Conservation (phyloP, 2,888 invertebrate species). For the Cerceris ruficornis region DNA sequence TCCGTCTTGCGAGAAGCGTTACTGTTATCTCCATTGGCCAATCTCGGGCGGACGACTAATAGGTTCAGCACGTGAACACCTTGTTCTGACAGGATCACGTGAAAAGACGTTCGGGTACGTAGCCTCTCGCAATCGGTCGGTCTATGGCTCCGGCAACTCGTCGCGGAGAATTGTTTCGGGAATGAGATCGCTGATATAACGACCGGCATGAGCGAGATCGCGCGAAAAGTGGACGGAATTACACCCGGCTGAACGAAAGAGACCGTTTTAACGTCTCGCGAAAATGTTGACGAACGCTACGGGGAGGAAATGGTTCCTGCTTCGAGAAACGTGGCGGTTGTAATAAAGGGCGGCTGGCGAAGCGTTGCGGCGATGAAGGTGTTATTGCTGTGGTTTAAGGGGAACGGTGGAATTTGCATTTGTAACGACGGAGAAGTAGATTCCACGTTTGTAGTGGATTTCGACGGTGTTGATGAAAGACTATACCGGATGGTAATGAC, state of each 20-base stretch:
- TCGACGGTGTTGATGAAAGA: no score
- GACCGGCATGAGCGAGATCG: not conserved
- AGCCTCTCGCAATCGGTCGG: not conserved
- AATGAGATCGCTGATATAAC: conserved; percentile 43
- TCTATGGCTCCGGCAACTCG: conserved; percentile 9
- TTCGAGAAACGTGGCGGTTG: no score
- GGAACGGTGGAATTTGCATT: no score
- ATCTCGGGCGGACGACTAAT: conserved; percentile 73
- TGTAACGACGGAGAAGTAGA: no score
- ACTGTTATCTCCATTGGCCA: conserved; percentile 73
- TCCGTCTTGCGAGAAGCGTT: conserved; percentile 80
- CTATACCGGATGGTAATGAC: no score
- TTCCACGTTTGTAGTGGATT: no score
- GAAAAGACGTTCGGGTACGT: conserved; percentile 66
- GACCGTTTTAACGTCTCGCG: not conserved
- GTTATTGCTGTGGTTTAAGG: no score
- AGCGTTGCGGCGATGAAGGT: no score
- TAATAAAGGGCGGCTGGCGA: no score
- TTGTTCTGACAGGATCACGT: conserved; percentile 65
- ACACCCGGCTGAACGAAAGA: not conserved
- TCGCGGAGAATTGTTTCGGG: conserved; percentile 54
- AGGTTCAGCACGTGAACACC: conserved; percentile 75
- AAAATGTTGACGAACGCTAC: no score
- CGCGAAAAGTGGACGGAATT: not conserved
- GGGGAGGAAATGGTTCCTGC: no score